These are phyloP conservation scores for Felis catus DNA, from an alignment of 2,113 vertebrate genomes.

Conservation along the genomic window F.catus_Fca126_mat1.0 CM031412.1:221978001-221978500, in stretches of 20 bases:
- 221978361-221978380: background rate
- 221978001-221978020: background rate
- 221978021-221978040: background rate
- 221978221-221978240: background rate
- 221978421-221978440: too few species aligned
- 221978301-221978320: background rate
- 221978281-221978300: background rate
- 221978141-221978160: background rate
- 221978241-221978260: background rate
- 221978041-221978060: background rate
- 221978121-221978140: background rate
- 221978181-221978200: background rate
- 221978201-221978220: background rate
- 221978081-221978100: background rate
- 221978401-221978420: accelerated
- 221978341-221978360: background rate
- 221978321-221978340: background rate
- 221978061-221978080: conserved; percentile 4
- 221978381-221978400: background rate
- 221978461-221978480: accelerated
- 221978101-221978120: background rate
- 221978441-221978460: background rate
- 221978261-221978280: background rate
- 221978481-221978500: background rate
- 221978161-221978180: background rate